Evolutionary conservation across 2,797 vertebrate genomes (phyloP).

Genomic region (Antennarius maculatus): DNA sequence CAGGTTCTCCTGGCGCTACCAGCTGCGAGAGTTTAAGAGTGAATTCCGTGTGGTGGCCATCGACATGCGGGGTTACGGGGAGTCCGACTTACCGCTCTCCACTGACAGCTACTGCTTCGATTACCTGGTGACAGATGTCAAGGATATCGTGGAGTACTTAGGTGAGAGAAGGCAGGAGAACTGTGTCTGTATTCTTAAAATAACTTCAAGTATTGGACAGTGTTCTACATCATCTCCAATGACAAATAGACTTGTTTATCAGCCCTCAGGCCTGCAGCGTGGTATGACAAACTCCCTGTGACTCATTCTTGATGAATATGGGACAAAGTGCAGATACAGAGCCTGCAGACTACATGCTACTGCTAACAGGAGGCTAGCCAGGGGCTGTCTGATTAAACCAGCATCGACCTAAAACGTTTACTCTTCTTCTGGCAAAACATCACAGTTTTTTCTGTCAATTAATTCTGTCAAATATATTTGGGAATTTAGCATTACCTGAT

Average conservation of each 20-base stretch:
- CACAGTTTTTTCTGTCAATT: background rate
- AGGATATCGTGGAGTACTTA: constrained; percentile 96
- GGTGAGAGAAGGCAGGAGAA: constrained; percentile 78
- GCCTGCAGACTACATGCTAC: constrained; percentile 38
- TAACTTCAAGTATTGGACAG: background rate
- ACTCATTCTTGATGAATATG: constrained; percentile 51
- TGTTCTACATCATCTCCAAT: constrained; percentile 24
- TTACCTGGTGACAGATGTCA: constrained; percentile 92
- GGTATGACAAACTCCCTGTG: constrained; percentile 63
- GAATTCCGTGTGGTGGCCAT: constrained; percentile 96
- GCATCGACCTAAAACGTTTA: constrained; percentile 30
- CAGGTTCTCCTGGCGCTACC: constrained; percentile 99
- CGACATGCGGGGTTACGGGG: constrained; percentile 97
- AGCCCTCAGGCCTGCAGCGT: constrained; percentile 34
- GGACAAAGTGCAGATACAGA: constrained; percentile 42
- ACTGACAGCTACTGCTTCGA: constrained; percentile 91
- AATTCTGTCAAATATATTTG: too few species aligned
- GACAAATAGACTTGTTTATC: constrained; percentile 59
- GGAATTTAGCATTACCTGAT: too few species aligned
- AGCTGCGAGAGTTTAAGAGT: constrained; percentile 96
- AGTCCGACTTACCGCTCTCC: constrained; percentile 91
- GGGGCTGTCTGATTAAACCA: constrained; percentile 40
- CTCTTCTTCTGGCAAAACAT: constrained; percentile 8
- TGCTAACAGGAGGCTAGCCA: constrained; percentile 35
- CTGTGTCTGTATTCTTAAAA: background rate